Base-by-base conservation (phyloP, 2,797 vertebrate species). In the Tolypeutes matacus region DNA sequence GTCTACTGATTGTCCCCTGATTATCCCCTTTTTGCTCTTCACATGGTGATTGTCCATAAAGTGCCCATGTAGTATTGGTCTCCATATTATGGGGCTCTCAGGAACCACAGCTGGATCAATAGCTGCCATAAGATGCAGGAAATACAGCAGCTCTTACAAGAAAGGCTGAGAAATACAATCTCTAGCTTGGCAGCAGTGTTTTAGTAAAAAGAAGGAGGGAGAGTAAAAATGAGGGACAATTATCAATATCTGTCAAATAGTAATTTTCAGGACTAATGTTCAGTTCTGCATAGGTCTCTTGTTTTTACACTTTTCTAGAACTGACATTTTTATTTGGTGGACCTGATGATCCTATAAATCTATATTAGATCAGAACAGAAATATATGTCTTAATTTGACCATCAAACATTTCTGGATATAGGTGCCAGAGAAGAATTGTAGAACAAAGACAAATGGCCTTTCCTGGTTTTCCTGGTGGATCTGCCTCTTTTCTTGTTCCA, bases 111-210 rank as follows among this genome's bases (percentile, higher is more conserved):
- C 39, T 88, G 14, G 15, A 6, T 34, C 42, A 9, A 42, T 76
- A 29, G 83, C 15, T 56, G 34, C 39, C 39, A 27, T n/a, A 21
- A 11, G 49, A 10, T 46, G 6, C 25, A 70, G n/a, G 29, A 89
- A 83, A 62, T 53, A 20, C 14, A 86, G 27, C 21, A 75, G 88
- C 51, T 92, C 39, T 64, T 83, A 11, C 0, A 67, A 72, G 25
- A 21, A 49, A 82, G 5, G 7, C 27, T 89, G 51, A 96, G 83
- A 97, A 91, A 81, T n/a, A 14, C 21, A 75, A 7, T 64, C 36
- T 94, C 46, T 11, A 80, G 3, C 69, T 76, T 49, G 14, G 25
- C 34, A 67, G 56, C 34, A 29, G 49, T 29, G 11, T 73, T 78
- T 70, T 20, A 51, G 76, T 88, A 80, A 76, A 64, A 65, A 34